Base-by-base conservation (phyloP, 2,888 invertebrate genomes). In the Orthosia incerta region DNA sequence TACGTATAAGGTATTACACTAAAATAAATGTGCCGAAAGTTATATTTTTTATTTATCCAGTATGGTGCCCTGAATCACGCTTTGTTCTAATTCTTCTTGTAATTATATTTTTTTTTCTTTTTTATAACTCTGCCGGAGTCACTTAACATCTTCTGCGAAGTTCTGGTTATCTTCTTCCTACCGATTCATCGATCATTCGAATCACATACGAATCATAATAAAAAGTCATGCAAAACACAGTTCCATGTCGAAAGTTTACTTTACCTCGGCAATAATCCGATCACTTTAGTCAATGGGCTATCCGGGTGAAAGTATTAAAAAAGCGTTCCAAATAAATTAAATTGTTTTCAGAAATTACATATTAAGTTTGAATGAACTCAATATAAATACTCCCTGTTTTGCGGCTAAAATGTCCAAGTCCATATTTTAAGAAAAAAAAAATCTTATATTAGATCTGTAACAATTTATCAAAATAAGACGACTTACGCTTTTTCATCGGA, bases 221-320 rank as follows among this genome's bases (percentile, higher is more conserved):
- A 51, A 13, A 69, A 72, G 4, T 50, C 83, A 82, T 86, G 87
- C 82, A 82, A 82, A 64, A 74, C 57, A 65, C 65, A 51, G 51
- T 45, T 76, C 63, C 71, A 74, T 69, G 75, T 82, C 65, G 73
- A 74, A 75, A 48, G 64, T 83, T 89, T 94, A 97, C 97, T 97
- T 97, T 99, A 99, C 99, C 99, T 99, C 97, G 98, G 98, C 97
- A 98, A 97, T 94, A 98, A 97, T 97, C 98, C 98, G 97, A 98
- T 98, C 98, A 98, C 98, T 97, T 98, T 98, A 96, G 98, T 98
- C 97, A 99, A 98, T 96, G 98, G 98, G 97, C 97, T 97, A 97
- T 96, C 96, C 96, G 94, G 95, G 94, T 91, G 93, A 93, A 94
- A 94, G 92, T 91, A 90, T 91, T 91, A 93, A 94, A 79, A 95